phyloP scores from a whole-genome alignment of 2,888 invertebrate genomes.

The Pollenia griseotomentosa region DNA sequence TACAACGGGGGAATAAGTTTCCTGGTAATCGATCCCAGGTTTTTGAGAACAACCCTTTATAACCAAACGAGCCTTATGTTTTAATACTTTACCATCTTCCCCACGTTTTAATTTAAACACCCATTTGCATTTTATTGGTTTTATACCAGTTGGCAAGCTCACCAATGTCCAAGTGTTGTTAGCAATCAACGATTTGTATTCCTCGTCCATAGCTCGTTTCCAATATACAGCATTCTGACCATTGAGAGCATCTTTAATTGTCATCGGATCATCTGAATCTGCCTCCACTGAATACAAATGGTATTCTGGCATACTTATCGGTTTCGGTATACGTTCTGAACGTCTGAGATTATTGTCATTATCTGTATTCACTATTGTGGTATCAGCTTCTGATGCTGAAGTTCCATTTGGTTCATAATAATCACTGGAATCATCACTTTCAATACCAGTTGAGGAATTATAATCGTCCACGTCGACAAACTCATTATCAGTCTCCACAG shows the following conservation, averaged over 20 bases:
- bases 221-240: not conserved
- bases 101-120: conserved; percentile 5
- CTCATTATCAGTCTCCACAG: no score
- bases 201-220: not conserved
- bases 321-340: no score
- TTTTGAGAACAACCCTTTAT: not conserved
- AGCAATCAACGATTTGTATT: not conserved
- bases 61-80: conserved; percentile 1
- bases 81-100: not conserved
- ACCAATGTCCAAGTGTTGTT: not conserved
- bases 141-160: not conserved
- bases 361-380: no score
- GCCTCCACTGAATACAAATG: no score
- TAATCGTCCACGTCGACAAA: no score
- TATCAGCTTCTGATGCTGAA: no score
- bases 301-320: no score
- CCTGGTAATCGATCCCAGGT: no score
- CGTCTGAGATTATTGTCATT: no score
- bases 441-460: not conserved
- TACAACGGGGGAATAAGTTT: no score
- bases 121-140: conserved; percentile 1
- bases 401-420: not conserved
- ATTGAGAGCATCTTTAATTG: no score
- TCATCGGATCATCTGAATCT: no score
- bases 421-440: not conserved